Evolutionary conservation across 2,797 vertebrate genomes (phyloP).

Genomic region (Aphelocoma californica): DNA sequence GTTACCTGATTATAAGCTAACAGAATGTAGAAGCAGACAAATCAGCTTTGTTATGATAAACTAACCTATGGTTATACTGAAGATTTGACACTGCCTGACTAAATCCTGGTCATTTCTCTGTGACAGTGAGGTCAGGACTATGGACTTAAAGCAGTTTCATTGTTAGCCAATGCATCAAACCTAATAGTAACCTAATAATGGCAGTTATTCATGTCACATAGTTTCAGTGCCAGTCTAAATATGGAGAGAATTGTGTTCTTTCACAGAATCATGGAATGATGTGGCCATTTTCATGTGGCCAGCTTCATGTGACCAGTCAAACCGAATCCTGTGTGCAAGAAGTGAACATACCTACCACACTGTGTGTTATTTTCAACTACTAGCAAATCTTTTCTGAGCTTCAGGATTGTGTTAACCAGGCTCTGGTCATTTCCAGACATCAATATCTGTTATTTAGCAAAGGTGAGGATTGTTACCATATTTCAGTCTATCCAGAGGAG

Average conservation of each 20-base stretch:
- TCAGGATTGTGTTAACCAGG: background rate
- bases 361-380: background rate
- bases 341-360: background rate
- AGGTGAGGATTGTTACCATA: background rate
- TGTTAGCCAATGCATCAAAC: background rate
- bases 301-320: background rate
- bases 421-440: background rate
- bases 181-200: background rate
- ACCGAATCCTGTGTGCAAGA: background rate
- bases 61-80: background rate
- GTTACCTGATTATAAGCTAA: background rate
- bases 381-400: background rate
- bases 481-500: background rate
- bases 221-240: background rate
- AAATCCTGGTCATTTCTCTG: background rate
- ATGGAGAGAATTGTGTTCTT: background rate
- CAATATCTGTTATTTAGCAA: background rate
- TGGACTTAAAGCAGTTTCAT: background rate
- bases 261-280: background rate
- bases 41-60: background rate
- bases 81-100: background rate
- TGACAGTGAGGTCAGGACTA: background rate
- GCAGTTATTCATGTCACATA: background rate
- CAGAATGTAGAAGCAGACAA: background rate
- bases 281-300: background rate